Evolutionary conservation across 2,797 vertebrate species (phyloP).

Genomic region (Notoglanidium macrostoma): DNA sequence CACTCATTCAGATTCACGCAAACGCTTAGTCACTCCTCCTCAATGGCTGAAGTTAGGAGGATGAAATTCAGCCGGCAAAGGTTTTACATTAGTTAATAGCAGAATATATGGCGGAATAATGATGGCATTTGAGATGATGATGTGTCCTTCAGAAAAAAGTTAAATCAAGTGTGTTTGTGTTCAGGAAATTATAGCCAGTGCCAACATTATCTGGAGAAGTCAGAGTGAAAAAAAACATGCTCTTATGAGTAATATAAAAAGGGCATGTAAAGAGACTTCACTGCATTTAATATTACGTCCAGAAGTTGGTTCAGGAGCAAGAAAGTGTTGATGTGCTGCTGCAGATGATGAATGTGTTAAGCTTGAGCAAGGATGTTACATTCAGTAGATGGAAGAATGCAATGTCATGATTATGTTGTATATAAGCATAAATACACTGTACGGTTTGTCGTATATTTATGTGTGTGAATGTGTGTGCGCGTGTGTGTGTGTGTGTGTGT

Average conservation of each 20-base stretch:
- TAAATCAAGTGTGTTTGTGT: conserved; percentile 45
- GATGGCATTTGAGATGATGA: conserved; percentile 67
- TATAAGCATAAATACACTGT: conserved; percentile 49
- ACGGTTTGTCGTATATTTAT: conserved; percentile 58
- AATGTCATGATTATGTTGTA: conserved; percentile 39
- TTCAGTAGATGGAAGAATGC: conserved; percentile 16
- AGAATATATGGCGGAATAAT: conserved; percentile 58
- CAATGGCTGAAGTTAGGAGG: conserved; percentile 63
- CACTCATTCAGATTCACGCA: conserved; percentile 55
- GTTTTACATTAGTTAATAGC: conserved; percentile 56
- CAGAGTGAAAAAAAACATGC: conserved; percentile 22
- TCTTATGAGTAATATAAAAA: conserved; percentile 7
- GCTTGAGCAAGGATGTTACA: conserved; percentile 27
- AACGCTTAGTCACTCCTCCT: conserved; percentile 57
- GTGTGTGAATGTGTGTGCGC: background rate
- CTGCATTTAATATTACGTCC: background rate
- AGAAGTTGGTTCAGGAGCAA: conserved; percentile 20
- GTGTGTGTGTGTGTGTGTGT: conserved; percentile 47
- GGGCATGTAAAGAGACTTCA: background rate
- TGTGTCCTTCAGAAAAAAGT: background rate
- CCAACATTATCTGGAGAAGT: conserved; percentile 4
- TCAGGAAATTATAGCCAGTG: conserved; percentile 50
- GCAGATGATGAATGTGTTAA: conserved; percentile 1
- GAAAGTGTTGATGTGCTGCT: background rate
- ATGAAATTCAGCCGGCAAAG: conserved; percentile 70